A percentile compares a stretch with the other conserved stretches of the same genome.
phyloP scores from a whole-genome alignment of 2,888 invertebrate species.

The Tetropium fuscum region DNA sequence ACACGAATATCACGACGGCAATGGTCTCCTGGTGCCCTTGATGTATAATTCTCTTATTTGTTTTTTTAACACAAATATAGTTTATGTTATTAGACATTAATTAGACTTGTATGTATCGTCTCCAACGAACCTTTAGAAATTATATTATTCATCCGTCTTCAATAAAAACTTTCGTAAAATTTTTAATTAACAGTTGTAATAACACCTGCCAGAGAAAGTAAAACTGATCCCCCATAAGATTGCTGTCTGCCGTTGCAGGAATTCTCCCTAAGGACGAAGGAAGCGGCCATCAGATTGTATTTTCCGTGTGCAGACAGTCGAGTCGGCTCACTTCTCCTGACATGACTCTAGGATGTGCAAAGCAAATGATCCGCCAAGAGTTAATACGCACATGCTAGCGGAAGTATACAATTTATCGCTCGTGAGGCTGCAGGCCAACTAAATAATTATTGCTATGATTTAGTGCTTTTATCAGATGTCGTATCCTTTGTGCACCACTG shows the following conservation, averaged over 20 bases:
- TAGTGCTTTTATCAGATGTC: conserved; percentile 37
- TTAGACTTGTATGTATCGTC: too few species aligned
- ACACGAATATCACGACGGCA: too few species aligned
- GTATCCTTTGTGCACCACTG: conserved; percentile 1
- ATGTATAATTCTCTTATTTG: too few species aligned
- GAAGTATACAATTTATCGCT: conserved; percentile 51
- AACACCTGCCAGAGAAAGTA: too few species aligned
- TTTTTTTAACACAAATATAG: too few species aligned
- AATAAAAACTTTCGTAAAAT: too few species aligned
- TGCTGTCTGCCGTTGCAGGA: background rate
- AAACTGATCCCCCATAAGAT: background rate
- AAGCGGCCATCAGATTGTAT: background rate
- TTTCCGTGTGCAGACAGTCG: background rate
- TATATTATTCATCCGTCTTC: too few species aligned
- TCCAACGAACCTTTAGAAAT: too few species aligned
- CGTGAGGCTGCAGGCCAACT: conserved; percentile 43
- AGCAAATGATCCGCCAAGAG: conserved; percentile 23
- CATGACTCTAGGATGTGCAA: conserved; percentile 9
- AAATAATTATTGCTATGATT: conserved; percentile 52
- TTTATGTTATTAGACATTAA: too few species aligned
- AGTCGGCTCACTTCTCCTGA: background rate
- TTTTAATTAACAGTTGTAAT: too few species aligned
- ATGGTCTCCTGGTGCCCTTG: too few species aligned
- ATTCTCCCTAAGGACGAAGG: background rate
- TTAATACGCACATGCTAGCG: conserved; percentile 40